Evolutionary conservation across 1,140 invertebrate species (phyloP).

Genomic region (Cherax quadricarinatus): DNA sequence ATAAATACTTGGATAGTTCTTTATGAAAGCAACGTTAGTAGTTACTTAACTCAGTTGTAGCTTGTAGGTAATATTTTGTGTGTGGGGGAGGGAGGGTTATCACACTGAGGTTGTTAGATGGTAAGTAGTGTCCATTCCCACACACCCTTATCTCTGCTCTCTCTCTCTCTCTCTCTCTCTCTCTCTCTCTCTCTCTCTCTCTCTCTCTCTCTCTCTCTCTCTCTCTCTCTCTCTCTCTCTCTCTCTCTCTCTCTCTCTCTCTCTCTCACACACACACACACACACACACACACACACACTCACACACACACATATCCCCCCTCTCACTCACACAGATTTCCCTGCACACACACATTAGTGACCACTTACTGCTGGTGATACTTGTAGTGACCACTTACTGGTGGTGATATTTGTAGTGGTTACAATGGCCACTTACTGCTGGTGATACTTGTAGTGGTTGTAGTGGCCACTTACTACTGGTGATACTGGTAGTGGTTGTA

Average conservation of each 20-base stretch:
- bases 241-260: slow-evolving; percentile 10
- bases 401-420: too few relatives aligned
- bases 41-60: not conserved
- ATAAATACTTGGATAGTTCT: too few relatives aligned
- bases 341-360: not conserved
- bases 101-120: not conserved
- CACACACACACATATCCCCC: not conserved
- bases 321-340: not conserved
- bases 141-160: not conserved
- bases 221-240: slow-evolving; percentile 10
- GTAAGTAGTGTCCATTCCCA: not conserved
- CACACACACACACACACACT: slow-evolving; percentile 4
- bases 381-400: too few relatives aligned
- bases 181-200: slow-evolving; percentile 10
- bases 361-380: too few relatives aligned
- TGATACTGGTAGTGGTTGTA: too few relatives aligned
- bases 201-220: slow-evolving; percentile 10
- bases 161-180: slow-evolving; percentile 6
- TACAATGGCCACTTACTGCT: too few relatives aligned
- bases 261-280: slow-evolving; percentile 5
- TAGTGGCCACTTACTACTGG: too few relatives aligned
- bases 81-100: not conserved
- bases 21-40: too few relatives aligned
- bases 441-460: too few relatives aligned
- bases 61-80: not conserved